Base-by-base conservation (phyloP, 2,113 vertebrate species). In the Silurus glanis region DNA sequence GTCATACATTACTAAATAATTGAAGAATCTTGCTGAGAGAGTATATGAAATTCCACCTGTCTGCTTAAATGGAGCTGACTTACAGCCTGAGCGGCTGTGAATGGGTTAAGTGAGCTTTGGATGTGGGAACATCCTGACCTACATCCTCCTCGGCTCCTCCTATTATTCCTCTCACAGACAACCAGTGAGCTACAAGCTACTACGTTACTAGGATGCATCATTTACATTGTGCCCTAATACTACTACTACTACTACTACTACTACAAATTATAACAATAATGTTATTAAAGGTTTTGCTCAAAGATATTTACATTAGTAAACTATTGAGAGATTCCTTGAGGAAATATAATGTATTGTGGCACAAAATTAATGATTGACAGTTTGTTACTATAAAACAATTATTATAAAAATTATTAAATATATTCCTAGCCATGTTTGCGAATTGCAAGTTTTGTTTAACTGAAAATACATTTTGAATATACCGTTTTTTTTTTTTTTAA, bases 121-220 rank as follows among this genome's bases (percentile, higher is more conserved):
- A 69, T 66, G 5, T 55, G 78, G 61, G 85, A 87, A 84, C 85
- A 87, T 89, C 71, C 88, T 85, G 85, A 87, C 88, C 88, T 89
- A 89, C 88, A 85, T 89, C 69, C 82, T 78, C 85, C 59, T 61
- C 59, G 2, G 47, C 51, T 80, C 81, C 75, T 59, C 62, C 37
- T 3, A 59, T n/a, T 87, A 89, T 87, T 89, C 88, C 51, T 23
- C 23, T 78, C 64, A 78, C 47, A 37, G n/a, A 58, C 45, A 59
- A 28, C 72, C 72, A 76, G 23, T 79, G 72, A 51, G 59, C 59
- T 28, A 13, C 16, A 7, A 64, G 56, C 56, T 85, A 72, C 59
- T 55, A 45, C 49, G 47, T 76, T 23, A 58, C 61, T 49, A 14
- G 28, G 58, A 61, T 79, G 9, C 25, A 9, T 80, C 17, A 59